Evolutionary conservation across 2,797 vertebrate genomes (phyloP).

Genomic region (Sebastes melanostomus): DNA sequence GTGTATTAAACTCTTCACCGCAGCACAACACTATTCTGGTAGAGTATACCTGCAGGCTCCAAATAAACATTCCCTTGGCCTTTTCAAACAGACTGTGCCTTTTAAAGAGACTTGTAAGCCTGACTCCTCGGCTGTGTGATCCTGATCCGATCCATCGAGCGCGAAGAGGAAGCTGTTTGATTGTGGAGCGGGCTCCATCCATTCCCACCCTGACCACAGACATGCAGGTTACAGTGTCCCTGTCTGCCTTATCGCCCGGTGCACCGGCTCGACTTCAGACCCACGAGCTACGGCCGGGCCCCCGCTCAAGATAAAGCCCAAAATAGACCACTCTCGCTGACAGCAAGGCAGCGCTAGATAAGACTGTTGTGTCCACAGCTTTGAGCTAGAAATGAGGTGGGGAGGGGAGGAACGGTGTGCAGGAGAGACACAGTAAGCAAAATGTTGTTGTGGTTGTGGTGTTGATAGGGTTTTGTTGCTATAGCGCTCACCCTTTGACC

Average conservation of each 20-base stretch:
- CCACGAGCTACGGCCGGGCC: constrained; percentile 54
- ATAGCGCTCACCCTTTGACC: constrained; percentile 50
- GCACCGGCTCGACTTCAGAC: constrained; percentile 65
- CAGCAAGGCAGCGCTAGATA: constrained; percentile 76
- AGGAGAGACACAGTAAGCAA: constrained; percentile 23
- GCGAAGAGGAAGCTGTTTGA: constrained; percentile 69
- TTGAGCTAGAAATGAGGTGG: constrained; percentile 38
- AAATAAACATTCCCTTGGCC: constrained; percentile 16
- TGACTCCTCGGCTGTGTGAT: constrained; percentile 50
- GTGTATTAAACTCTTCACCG: not conserved
- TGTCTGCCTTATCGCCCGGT: constrained; percentile 80
- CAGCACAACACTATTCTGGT: not conserved
- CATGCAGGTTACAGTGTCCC: constrained; percentile 75
- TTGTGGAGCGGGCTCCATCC: constrained; percentile 55
- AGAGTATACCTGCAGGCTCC: not conserved
- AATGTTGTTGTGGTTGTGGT: constrained; percentile 35
- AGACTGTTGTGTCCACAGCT: constrained; percentile 74
- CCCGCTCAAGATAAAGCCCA: constrained; percentile 78
- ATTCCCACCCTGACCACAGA: constrained; percentile 74
- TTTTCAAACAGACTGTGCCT: constrained; percentile 32
- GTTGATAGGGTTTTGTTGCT: constrained; percentile 33
- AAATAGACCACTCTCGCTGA: constrained; percentile 79
- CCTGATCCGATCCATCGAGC: constrained; percentile 61
- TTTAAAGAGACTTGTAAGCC: constrained; percentile 45
- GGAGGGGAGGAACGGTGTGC: not conserved